Evolutionary conservation across 2,113 vertebrate species (phyloP), one percentile per base, ranked within the genome.

Genomic region (Mionectes macconnelli): DNA sequence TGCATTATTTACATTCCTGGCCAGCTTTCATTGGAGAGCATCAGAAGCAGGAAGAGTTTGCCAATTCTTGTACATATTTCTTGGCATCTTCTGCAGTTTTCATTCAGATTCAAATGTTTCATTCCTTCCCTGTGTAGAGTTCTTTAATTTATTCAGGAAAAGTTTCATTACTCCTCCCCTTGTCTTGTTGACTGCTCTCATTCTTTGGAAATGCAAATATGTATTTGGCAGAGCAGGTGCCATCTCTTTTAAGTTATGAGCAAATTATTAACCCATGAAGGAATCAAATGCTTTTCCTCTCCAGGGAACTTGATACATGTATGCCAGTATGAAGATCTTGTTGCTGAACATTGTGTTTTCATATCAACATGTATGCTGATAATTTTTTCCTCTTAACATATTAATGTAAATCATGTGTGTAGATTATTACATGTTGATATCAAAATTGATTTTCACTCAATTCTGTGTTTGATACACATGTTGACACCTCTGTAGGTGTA

Each of bases 151-250:
- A 95, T 97, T 95, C 76, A 7, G 86, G 73, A 78, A 84, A 96
- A 95, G 89, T 96, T 96, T 93, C 68, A 90, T 60, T 25, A 42
- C 68, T 92, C 76, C 83, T 94, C 93, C 89, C 56, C 72, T 90
- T 59, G 56, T 87, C 93, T 87, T 89, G 73, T 97, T 95, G 93
- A 80, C 89, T 89, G 64, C 86, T 90, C 35, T 89, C n/a, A 25
- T 90, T 93, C 84, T 94, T 94, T 97, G 89, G 89, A 96, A 94
- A 97, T 96, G 93, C 86, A 97, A 94, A 96, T 95, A 66, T 23
- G 45, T 70, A 30, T 90, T 92, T 89, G 60, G 63, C 86, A 87
- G 73, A 95, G 86, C 94, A 96, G 93, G 89, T 95, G 93, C 91
- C 31, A 63, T 89, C 30, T 87, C 73, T 92, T 94, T 92, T 86